Conservation (phyloP, 2,888 invertebrate species). For the Microplitis deprimator region DNA sequence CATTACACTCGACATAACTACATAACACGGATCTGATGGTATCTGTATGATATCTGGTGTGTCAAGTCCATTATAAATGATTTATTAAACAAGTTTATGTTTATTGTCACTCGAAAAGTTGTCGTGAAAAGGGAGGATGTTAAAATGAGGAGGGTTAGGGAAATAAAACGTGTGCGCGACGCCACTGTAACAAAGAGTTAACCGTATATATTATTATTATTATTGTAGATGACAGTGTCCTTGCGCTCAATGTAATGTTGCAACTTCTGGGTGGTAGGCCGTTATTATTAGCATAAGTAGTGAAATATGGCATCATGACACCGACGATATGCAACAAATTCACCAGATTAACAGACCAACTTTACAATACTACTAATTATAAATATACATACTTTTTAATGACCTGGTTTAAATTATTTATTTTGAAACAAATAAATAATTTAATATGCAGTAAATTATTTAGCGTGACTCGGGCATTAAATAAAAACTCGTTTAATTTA, state of each 20-base stretch:
- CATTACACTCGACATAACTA: slow-evolving; percentile 9
- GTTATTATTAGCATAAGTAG: slow-evolving; percentile 70
- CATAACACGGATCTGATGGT: not conserved
- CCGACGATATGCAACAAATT: slow-evolving; percentile 58
- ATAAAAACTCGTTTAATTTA: slow-evolving; percentile 1
- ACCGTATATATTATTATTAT: slow-evolving; percentile 27
- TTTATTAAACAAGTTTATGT: not conserved
- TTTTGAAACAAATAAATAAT: not conserved
- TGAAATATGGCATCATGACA: slow-evolving; percentile 69
- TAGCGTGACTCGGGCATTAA: not conserved
- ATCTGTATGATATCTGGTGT: not conserved
- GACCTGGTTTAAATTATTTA: slow-evolving; percentile 17
- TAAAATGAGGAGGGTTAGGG: slow-evolving; percentile 7
- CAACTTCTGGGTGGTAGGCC: slow-evolving; percentile 64
- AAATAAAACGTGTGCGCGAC: slow-evolving; percentile 31
- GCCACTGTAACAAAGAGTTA: slow-evolving; percentile 41
- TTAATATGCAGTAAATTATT: too few relatives aligned
- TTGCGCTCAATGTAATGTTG: slow-evolving; percentile 35
- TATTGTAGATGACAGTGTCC: slow-evolving; percentile 4
- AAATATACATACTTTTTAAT: not conserved
- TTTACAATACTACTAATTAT: slow-evolving; percentile 2
- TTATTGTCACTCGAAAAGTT: not conserved
- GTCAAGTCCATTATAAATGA: not conserved
- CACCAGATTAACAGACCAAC: slow-evolving; percentile 46
- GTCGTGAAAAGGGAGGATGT: not conserved